Evolutionary conservation across 2,113 vertebrate species (phyloP), one percentile per base, ranked within the genome.

Genomic region (Antigone vipio): DNA sequence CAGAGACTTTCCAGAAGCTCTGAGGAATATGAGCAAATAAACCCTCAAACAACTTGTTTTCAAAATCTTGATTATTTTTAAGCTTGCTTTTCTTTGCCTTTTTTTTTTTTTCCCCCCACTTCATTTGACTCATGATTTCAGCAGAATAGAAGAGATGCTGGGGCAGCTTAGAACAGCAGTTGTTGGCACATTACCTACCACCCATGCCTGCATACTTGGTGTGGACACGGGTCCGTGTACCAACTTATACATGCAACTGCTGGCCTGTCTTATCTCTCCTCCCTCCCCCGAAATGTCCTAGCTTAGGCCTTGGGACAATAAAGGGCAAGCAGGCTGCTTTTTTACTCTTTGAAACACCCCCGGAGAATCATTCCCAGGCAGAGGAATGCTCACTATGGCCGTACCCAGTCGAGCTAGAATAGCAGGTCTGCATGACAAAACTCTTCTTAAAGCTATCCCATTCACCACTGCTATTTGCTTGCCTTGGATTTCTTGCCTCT

Each of bases 341-440:
- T 95, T 93, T 4, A 77, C 78, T 95, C 97, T 97, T 97, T 97
- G 96, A 97, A 97, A 97, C 96, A 96, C 96, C 92, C 94, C 94
- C 95, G 0, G 96, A 93, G 84, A 95, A 96, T 76, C 95, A 96
- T 96, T 96, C 95, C 74, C 84, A 92, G 85, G 96, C 92, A 53
- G 35, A 96, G 95, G 96, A 96, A 97, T 97, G 95, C 85, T 97
- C 96, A 96, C 96, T 97, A 97, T 97, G 95, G 94, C 89, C 0
- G 1, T 95, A 95, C 89, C 94, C 94, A 97, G 93, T 85, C 12
- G 6, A 89, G 93, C 84, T 85, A 97, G 87, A 97, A 96, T 80
- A 97, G 94, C 93, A 89, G 77, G 92, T 91, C 93, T 94, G 95
- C 95, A 95, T 96, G 94, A 97, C 91, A 95, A 97, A 96, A 97